These are phyloP conservation scores for Hippolais icterina DNA, from an alignment of 2,113 vertebrate species.

Conservation along the genomic window DNA sequence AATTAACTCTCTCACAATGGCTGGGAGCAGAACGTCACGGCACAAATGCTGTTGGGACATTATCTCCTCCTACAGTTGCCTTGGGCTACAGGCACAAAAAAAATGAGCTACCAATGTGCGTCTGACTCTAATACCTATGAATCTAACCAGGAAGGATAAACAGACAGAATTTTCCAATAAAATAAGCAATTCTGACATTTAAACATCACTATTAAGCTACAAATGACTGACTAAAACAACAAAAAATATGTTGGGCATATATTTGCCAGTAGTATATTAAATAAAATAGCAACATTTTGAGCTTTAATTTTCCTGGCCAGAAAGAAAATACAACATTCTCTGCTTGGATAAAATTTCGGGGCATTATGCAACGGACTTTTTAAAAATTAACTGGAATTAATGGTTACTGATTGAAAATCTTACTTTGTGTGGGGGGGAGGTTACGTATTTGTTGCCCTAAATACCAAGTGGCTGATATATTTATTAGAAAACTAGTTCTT, in stretches of 20 bases:
- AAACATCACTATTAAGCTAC: neutral
- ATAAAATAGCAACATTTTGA: neutral
- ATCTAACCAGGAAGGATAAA: neutral
- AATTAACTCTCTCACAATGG: neutral
- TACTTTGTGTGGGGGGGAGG: rapidly evolving
- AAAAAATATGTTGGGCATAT: neutral
- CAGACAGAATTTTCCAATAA: neutral
- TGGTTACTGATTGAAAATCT: neutral
- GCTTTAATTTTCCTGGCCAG: neutral
- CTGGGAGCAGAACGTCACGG: neutral
- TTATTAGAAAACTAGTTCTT: neutral
- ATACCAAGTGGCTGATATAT: neutral
- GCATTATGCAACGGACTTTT: neutral
- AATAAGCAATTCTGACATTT: neutral
- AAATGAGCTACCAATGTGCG: neutral
- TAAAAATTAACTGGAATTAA: neutral
- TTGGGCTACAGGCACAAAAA: neutral
- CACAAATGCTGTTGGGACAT: neutral
- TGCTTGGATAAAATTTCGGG: neutral
- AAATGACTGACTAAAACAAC: neutral
- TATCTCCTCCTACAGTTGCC: neutral
- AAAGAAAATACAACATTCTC: neutral
- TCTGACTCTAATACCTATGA: neutral
- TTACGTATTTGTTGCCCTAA: neutral
- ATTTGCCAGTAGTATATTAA: neutral